Base-by-base conservation (phyloP, 1,140 invertebrate species). In the Scaptodrosophila lebanonensis region DNA sequence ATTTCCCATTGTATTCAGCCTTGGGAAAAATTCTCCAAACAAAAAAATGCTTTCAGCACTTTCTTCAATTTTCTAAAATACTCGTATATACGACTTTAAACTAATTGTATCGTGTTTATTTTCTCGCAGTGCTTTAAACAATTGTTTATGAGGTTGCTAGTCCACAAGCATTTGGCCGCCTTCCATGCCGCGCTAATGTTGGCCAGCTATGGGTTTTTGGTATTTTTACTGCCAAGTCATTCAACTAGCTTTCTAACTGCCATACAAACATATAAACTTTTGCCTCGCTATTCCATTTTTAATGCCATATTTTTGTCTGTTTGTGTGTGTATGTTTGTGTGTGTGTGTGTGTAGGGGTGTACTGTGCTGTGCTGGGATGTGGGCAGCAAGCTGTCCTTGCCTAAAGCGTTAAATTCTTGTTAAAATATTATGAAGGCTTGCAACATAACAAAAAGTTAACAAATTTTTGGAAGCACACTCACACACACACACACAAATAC, bases 361-460 rank as follows among this genome's bases (percentile, higher is more conserved):
- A 15, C 7, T 38, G 20, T 4, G 30, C 22, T 8, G 22, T 25
- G 22, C 22, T 4, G 22, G 22, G 22, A 25, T 25, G 22, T 8
- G 8, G 3, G 22, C 22, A 25, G 5, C 9, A 17, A 29, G 18
- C 59, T 49, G 68, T 63, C 72, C 73, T 77, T 57, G 72, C 72
- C 72, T 57, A 52, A 49, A 71, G 72, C 72, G 51, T 72, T 65
- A 77, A 77, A 77, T 77, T 77, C 72, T 77, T 77, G 63, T 60
- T 71, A 66, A 77, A 77, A 77, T 64, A 72, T 71, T 77, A 60
- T 71, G 58, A 27, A 33, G 3, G 32, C 12, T 33, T 8, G 22
- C 3, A 8, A 33, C 32, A 33, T 33, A 33, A n/a, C 32, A 5
- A 40, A 52, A 77, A 71, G 63, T 77, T 64, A 50, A 27, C 33